A percentile compares a stretch with the other conserved stretches of the same genome.
phyloP scores from a whole-genome alignment of 2,888 invertebrate genomes.

The Papilio demoleus region DNA sequence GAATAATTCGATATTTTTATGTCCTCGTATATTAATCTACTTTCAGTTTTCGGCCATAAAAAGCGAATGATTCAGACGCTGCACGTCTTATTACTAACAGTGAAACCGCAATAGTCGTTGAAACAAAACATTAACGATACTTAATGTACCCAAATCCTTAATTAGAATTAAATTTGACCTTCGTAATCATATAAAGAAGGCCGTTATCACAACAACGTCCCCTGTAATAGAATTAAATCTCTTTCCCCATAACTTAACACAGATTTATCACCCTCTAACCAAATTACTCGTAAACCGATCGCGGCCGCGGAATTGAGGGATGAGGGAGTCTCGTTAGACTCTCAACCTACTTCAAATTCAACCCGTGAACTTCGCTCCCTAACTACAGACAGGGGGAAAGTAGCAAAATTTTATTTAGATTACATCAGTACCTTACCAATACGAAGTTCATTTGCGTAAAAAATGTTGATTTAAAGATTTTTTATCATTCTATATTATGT shows the following conservation, averaged over 20 bases:
- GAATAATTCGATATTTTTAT: too few relatives aligned
- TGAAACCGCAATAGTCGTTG: too few relatives aligned
- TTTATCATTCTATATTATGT: too few relatives aligned
- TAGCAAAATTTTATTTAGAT: slow-evolving; percentile 35
- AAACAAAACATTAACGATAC: not conserved
- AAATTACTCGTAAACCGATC: slow-evolving; percentile 77
- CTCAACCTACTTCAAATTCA: slow-evolving; percentile 65
- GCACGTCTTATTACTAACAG: too few relatives aligned
- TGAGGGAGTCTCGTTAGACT: slow-evolving; percentile 61
- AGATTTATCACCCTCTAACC: slow-evolving; percentile 80
- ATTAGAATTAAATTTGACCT: slow-evolving; percentile 64
- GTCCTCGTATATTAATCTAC: too few relatives aligned
- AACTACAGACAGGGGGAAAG: slow-evolving; percentile 44
- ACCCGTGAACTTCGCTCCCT: slow-evolving; percentile 48
- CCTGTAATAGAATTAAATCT: slow-evolving; percentile 69
- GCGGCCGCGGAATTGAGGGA: slow-evolving; percentile 52
- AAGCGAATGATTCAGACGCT: too few relatives aligned
- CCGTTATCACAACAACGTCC: slow-evolving; percentile 64
- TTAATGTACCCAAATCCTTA: slow-evolving; percentile 45
- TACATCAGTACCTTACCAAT: slow-evolving; percentile 32
- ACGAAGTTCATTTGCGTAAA: too few relatives aligned
- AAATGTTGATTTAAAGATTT: too few relatives aligned
- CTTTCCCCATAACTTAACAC: slow-evolving; percentile 67
- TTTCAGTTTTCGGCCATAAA: too few relatives aligned
- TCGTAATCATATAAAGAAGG: slow-evolving; percentile 66